Evolutionary conservation across 2,113 vertebrate species (phyloP), one percentile per base, ranked within the genome.

Genomic region (Silurus glanis): DNA sequence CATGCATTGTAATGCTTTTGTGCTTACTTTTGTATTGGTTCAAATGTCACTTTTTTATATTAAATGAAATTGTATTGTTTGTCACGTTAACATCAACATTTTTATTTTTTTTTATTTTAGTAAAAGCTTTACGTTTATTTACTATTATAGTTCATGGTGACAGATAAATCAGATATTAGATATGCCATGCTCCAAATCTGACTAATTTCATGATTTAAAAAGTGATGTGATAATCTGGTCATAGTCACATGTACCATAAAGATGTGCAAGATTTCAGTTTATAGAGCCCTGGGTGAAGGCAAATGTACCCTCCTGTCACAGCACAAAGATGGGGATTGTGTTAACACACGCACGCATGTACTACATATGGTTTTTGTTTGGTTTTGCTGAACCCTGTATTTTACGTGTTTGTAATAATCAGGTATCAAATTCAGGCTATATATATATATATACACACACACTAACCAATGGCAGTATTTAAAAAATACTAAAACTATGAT

Each of bases 271-370:
- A 25, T 75, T 75, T 83, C 58, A n/a, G 23, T 51, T 56, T 66
- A 23, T 45, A n/a, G 67, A 64, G 28, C 64, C 37, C n/a, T 25
- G 4, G 53, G n/a, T 78, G 6, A 83, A 80, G 71, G 45, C 19
- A 25, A 80, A 64, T 79, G 61, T 79, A 64, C 61, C 21, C 71
- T 83, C 37, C 62, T 85, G 76, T 83, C 64, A 87, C 88, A 56
- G 5, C 56, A 85, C 83, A 87, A 83, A 83, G 78, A 83, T 85
- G 49, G 72, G 61, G 75, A 82, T 87, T 89, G 76, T 89, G 10
- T 83, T 55, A 59, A 56, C 78, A 56, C 74, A 49, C 75, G 51
- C 45, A n/a, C 2, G 0, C 53, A 56, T 14, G 14, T 14, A 66
- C 62, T 37, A 66, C n/a, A 37, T 10, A 69, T n/a, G 4, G 23